phyloP scores from a whole-genome alignment of 2,113 vertebrate genomes.

The Melierax canorus region DNA sequence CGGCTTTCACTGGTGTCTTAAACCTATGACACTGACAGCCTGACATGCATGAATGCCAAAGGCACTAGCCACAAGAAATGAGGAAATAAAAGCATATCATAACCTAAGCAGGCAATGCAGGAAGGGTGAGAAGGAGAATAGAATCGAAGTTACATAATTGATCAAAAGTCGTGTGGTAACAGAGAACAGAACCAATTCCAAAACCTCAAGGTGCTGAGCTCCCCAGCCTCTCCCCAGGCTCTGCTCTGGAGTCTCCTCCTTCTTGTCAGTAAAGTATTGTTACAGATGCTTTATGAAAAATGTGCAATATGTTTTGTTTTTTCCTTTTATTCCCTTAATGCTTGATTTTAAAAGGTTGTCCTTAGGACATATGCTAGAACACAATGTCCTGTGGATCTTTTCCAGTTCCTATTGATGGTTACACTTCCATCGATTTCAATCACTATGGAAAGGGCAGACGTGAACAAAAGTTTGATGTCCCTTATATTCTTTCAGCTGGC shows the following conservation, averaged over 20 bases:
- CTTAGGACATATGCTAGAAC: constrained; percentile 11
- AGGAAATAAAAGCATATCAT: background rate
- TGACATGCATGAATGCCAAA: background rate
- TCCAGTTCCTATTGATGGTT: constrained; percentile 38
- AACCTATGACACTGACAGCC: background rate
- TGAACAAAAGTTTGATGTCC: constrained; percentile 31
- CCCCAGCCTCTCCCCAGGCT: background rate
- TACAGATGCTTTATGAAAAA: background rate
- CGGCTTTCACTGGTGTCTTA: background rate
- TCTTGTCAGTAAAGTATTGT: background rate
- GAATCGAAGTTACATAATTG: background rate
- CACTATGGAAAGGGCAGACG: background rate
- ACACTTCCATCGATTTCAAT: constrained; percentile 29
- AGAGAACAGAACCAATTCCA: background rate
- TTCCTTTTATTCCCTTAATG: background rate
- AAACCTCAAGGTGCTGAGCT: background rate
- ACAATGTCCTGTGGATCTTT: constrained; percentile 32
- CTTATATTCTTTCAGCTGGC: constrained; percentile 1
- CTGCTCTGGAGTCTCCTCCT: background rate
- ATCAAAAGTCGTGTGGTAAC: background rate
- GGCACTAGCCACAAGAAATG: background rate
- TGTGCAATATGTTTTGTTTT: background rate
- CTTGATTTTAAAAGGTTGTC: constrained; percentile 14
- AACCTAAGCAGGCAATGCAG: background rate
- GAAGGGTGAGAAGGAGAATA: background rate